Evolutionary conservation across 2,888 invertebrate species (phyloP), one percentile per base, ranked within the genome.

Genomic region (Plebejus argus): DNA sequence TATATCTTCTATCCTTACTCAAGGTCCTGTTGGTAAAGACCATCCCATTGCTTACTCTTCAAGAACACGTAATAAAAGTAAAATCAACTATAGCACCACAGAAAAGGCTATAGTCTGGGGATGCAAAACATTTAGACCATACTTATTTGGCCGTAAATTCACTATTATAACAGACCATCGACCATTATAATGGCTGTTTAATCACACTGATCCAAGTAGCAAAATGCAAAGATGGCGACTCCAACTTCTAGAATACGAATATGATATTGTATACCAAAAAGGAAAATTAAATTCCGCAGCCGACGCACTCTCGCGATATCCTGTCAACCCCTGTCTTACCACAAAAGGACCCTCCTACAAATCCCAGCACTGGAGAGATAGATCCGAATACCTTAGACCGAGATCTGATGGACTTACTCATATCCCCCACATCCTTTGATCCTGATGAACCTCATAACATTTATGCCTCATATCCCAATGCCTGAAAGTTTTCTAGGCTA

Each of bases 31-130:
- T 81, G 81, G 0, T 71, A 81, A 76, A 33, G 70, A 77, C 70
- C 7, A 77, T 7, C 58, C 81, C 85, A 1, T 76, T 12, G 70
- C 70, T 4, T 76, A 3, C 84, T 83, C 1, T 56, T 85, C 15
- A 81, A 83, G 79, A 84, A 83, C 5, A 79, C 80, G 39, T 71
- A 79, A 45, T 83, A 70, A 33, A 18, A 83, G 35, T 83, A 83
- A 83, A 78, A 33, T 23, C 3, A 83, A 83, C 45, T 83, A 83
- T 58, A 80, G 78, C 1, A 81, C 80, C 0, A 81, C 79, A 81
- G 20, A 58, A 35, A 35, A 35, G 1, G 58, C 58, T 0, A 58
- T 58, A 15, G 12, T 58, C 8, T 58, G 12, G 12, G 58, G 15
- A 6, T 12, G 12, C 7, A 58, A 58, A 58, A 58, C 58, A 1